Conservation (phyloP, 2,113 vertebrate species). For the Petrocephalus microphthalmus region DNA sequence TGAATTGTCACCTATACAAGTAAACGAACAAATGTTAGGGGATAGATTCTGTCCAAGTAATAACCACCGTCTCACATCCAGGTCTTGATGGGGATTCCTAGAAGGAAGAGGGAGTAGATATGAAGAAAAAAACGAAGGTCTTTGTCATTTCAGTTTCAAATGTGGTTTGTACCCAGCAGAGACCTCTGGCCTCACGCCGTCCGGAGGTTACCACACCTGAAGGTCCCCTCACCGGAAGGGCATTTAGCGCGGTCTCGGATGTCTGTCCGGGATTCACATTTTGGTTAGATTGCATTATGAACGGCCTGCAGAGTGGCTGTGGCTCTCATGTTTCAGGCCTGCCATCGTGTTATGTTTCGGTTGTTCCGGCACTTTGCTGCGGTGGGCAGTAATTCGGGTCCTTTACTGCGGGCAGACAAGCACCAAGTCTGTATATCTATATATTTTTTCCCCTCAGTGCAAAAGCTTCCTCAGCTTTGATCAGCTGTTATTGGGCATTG, state of each 20-base stretch:
- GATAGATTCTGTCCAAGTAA: background rate
- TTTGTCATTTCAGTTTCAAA: background rate
- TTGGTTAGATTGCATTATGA: slow-evolving; percentile 33
- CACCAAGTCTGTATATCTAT: background rate
- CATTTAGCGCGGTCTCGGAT: slow-evolving; percentile 6
- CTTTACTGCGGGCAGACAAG: background rate
- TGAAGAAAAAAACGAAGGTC: background rate
- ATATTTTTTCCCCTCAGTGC: background rate
- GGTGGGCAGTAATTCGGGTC: slow-evolving; percentile 27
- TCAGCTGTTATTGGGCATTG: background rate
- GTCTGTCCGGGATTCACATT: slow-evolving; percentile 23
- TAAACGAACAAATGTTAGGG: background rate
- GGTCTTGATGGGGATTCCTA: background rate
- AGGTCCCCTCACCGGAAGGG: background rate
- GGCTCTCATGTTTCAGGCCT: slow-evolving; percentile 29
- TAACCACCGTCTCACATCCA: background rate
- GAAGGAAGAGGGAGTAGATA: background rate
- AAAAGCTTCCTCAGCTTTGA: background rate
- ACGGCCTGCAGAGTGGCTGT: background rate
- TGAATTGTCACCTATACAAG: background rate
- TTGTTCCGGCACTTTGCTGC: slow-evolving; percentile 39
- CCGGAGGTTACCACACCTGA: background rate
- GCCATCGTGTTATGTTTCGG: slow-evolving; percentile 27
- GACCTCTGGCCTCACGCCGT: background rate
- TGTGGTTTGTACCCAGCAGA: background rate